phyloP scores from a whole-genome alignment of 2,888 invertebrate genomes.

The Allophyes oxyacanthae region DNA sequence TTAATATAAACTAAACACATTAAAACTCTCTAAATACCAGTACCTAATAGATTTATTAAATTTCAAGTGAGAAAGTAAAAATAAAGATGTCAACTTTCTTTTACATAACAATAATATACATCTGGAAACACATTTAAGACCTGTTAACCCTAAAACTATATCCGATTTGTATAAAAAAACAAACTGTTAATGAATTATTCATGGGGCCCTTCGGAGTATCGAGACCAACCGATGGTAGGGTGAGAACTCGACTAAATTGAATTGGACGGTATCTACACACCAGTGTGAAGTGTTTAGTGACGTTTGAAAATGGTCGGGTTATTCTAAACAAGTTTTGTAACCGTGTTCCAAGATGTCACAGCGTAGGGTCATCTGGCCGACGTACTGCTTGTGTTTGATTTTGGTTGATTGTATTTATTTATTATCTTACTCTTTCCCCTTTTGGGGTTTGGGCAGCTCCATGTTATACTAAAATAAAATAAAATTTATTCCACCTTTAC shows the following conservation, averaged over 20 bases:
- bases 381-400: slow-evolving; percentile 42
- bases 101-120: slow-evolving; percentile 45
- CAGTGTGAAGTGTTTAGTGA: slow-evolving; percentile 13
- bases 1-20: slow-evolving; percentile 7
- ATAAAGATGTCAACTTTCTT: slow-evolving; percentile 53
- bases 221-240: slow-evolving; percentile 38
- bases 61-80: slow-evolving; percentile 46
- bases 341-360: slow-evolving; percentile 56
- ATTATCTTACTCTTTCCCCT: slow-evolving; percentile 25
- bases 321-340: slow-evolving; percentile 53
- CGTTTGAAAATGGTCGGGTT: slow-evolving; percentile 40
- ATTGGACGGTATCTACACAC: slow-evolving; percentile 9
- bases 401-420: slow-evolving; percentile 47
- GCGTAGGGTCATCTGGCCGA: slow-evolving; percentile 48
- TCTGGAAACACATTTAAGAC: slow-evolving; percentile 44
- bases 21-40: slow-evolving; percentile 42
- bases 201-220: slow-evolving; percentile 53
- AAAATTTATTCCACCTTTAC: too few species aligned
- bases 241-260: slow-evolving; percentile 39
- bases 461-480: neutral
- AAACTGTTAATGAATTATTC: slow-evolving; percentile 53
- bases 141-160: slow-evolving; percentile 59
- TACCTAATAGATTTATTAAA: slow-evolving; percentile 28
- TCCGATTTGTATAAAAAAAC: slow-evolving; percentile 55
- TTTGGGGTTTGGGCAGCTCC: slow-evolving; percentile 26